A percentile compares a stretch with the other conserved stretches of the same genome.
Evolutionary conservation across 2,797 vertebrate genomes (phyloP).

Genomic region (Sarcoramphus papa): DNA sequence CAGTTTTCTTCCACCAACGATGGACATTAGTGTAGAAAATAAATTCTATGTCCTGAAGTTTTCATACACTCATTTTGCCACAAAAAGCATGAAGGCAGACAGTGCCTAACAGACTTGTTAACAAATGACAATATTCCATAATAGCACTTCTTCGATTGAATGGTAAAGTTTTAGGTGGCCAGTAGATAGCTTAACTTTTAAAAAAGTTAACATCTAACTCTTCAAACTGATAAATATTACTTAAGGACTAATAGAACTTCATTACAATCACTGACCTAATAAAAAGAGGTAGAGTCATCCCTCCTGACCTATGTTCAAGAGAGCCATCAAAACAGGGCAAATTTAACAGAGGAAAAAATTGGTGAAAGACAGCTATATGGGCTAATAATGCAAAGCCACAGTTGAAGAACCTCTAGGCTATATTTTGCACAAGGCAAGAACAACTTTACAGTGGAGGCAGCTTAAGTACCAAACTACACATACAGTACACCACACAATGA

Average conservation of each 20-base stretch:
- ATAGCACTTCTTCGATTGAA: neutral
- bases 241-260: neutral
- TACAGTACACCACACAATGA: neutral
- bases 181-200: neutral
- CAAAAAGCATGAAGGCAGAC: neutral
- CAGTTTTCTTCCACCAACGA: neutral
- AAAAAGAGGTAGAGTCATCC: neutral
- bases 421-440: neutral
- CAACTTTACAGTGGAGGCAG: neutral
- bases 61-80: neutral
- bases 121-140: neutral
- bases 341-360: neutral
- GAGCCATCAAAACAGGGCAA: neutral
- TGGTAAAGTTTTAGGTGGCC: neutral
- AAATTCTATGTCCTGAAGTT: neutral
- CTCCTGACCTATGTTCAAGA: neutral
- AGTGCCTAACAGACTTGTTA: neutral
- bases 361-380: neutral
- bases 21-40: neutral
- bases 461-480: neutral
- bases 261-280: neutral
- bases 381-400: neutral
- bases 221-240: neutral
- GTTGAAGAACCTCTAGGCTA: neutral
- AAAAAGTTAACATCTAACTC: neutral